Percentiles rank a stretch among this genome's conserved stretches.
phyloP scores from a whole-genome alignment of 2,113 vertebrate genomes.

The Echinops telfairi region DNA sequence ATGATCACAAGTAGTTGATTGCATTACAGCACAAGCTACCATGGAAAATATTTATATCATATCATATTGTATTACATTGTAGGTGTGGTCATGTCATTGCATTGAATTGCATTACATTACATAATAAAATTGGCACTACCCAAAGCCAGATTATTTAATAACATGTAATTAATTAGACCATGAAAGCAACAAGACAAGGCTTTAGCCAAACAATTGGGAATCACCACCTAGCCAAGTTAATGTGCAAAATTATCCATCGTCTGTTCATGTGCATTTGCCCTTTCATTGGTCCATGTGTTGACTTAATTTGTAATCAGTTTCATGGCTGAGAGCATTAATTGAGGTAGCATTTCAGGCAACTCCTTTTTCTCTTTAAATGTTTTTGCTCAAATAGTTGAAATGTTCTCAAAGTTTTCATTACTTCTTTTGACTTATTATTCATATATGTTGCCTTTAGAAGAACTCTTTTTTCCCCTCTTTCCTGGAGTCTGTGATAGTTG shows the following conservation, averaged over 20 bases:
- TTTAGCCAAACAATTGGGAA: neutral
- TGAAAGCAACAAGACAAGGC: neutral
- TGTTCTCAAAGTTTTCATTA: neutral
- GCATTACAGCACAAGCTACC: neutral
- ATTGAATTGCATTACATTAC: too few species aligned
- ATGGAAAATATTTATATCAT: too few species aligned
- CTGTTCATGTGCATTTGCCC: neutral
- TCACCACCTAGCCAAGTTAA: neutral
- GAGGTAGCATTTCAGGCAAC: neutral
- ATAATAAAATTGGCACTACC: neutral
- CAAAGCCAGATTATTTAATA: neutral
- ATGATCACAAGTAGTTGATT: neutral
- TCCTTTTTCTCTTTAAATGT: neutral
- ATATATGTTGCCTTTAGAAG: neutral
- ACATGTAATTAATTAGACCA: neutral
- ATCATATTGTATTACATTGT: too few species aligned
- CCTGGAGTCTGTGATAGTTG: too few species aligned
- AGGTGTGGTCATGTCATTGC: too few species aligned
- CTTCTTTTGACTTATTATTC: neutral
- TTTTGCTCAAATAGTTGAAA: neutral
- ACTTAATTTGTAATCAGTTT: neutral
- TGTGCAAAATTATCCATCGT: neutral
- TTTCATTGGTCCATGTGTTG: neutral
- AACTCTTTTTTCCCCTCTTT: too few species aligned
- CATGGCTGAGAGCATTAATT: neutral